These are phyloP conservation scores for Accipiter cooperii DNA, from an alignment of 2,113 vertebrate genomes.

Conservation along the genomic window DNA sequence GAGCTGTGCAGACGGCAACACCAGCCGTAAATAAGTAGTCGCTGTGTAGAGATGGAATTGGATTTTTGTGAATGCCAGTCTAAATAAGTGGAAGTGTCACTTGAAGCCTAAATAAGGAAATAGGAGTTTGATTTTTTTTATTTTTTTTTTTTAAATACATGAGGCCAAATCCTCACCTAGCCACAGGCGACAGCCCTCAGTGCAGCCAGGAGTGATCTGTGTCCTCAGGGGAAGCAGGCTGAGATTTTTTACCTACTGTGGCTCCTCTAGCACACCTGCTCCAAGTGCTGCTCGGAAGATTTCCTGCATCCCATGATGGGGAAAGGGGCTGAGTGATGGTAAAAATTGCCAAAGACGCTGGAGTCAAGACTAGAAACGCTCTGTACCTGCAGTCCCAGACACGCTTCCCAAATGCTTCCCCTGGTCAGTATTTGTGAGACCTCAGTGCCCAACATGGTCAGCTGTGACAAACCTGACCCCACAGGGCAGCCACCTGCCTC, in stretches of 20 bases:
- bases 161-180: neutral
- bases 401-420: neutral
- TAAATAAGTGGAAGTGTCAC: neutral
- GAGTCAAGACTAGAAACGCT: neutral
- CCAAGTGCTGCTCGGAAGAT: neutral
- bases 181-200: neutral
- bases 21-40: neutral
- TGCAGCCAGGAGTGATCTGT: rapidly evolving
- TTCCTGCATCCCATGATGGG: neutral
- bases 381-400: neutral
- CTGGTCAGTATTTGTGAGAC: neutral
- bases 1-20: rapidly evolving
- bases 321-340: neutral
- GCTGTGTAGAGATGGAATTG: neutral
- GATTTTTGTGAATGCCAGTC: constrained; percentile 15
- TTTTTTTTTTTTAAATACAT: neutral
- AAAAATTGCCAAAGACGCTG: neutral
- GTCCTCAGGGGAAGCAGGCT: neutral
- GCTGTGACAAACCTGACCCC: neutral
- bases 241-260: neutral
- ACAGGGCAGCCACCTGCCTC: neutral
- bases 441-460: neutral
- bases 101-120: constrained; percentile 32
- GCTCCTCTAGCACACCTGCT: neutral
- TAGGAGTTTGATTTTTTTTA: neutral